Base-by-base conservation (phyloP, 2,113 vertebrate genomes). In the Sakesphorus luctuosus region DNA sequence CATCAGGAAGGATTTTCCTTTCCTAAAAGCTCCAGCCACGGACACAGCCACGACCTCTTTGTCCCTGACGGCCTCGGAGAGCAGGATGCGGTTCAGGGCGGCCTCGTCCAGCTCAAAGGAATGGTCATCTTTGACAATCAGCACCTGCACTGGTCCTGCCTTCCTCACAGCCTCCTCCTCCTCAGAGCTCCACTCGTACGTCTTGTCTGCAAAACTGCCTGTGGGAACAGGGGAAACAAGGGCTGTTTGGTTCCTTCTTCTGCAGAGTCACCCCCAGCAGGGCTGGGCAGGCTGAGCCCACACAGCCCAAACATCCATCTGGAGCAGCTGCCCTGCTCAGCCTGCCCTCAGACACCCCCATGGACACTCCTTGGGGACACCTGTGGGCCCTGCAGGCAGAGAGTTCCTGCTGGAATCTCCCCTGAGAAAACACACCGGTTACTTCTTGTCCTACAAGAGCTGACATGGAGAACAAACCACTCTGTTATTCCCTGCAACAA, bases 1-100 rank as follows among this genome's bases (percentile, higher is more conserved):
- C 99, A 99, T 99, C 76, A 99, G 98, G 97, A 99, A 99, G 2
- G 99, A 99, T 91, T 99, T 99, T 35, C 99, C 99, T 98, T 99
- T 99, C 17, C 99, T 98, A 83, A 99, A 99, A 38, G 99, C 99
- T 82, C 99, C 99, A 11, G 99, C 99, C 23, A 99, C 99, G 0
- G 99, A 99, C 74, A 99, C 98, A 11, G 99, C 99, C 63, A 99
- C 99, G 2, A 99, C 99, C 83, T 99, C 99, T 21, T 99, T 98
- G 61, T 99, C 99, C 17, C 99, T 97, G 96, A 99, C 98, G 36
- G 99, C 98, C 96, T 99, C 99, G 0, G 99, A 97, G 89, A 99
- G 98, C 61, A 99, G 98, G 97, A 99, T 99, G 56, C 98, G 98
- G 92, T 98, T 99, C 78, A 99, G 97, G 1, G 99, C 99, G 3